Base-by-base conservation (phyloP, 2,888 invertebrate genomes). In the Metallyticus violacea region DNA sequence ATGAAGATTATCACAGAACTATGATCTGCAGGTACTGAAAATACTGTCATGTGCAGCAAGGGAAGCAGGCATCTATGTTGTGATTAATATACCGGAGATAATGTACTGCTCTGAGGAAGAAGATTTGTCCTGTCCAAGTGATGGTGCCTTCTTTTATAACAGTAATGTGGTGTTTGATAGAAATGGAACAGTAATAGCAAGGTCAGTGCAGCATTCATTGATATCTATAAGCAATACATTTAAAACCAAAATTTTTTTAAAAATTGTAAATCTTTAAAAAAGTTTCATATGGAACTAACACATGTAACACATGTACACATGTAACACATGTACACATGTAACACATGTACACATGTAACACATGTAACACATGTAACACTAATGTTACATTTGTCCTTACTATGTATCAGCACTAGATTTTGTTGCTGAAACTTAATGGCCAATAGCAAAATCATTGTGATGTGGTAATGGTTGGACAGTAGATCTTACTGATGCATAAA, bases 131-230 rank as follows among this genome's bases (percentile, higher is more conserved):
- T 96, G 93, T 90, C 94, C 94, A 15, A 92, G 90, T 88, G 93
- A 92, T 81, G 92, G 92, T 30, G 89, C 90, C 6, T 92, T 93
- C 85, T 90, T 93, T 27, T 97, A 95, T 92, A 97, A 97, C 89
- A 96, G 97, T 0, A 95, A 97, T 90, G 94, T 97, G 0, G 96
- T 95, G 0, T 95, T 97, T 89, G 94, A 97, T 90, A 93, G 96
- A 85, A 92, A 92, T 25, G 97, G 97, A 0, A 92, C 92, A 1
- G 92, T 97, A 26, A 93, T 97, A 9, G 95, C 96, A 9, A 94
- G 94, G 93, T 96, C 92, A 89, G 89, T 90, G 22, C 89, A 90
- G 1, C 6, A 27, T 85, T 40, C 77, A n/a, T n/a, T n/a, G n/a
- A n/a, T n/a, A n/a, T n/a, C n/a, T n/a, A 9, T 29, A n/a, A 7